A percentile compares a stretch with the other conserved stretches of the same genome.
phyloP scores from a whole-genome alignment of 30 jellyfish, hydroid and myxozoan genomes.

The Cassiopea andromeda region DNA sequence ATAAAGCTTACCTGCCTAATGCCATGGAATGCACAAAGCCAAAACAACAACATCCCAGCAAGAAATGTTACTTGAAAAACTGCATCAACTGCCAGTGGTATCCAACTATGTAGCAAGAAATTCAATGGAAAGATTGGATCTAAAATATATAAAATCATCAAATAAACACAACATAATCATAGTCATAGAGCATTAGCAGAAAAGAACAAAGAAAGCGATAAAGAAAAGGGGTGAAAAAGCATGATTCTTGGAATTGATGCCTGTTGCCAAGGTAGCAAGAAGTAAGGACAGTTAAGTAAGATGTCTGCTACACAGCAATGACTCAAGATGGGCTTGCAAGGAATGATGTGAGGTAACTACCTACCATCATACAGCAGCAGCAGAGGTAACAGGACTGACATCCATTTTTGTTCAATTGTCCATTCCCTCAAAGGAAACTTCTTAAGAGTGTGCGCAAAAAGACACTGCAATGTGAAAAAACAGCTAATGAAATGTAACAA shows the following conservation, averaged over 20 bases:
- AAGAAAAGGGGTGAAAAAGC: too few species aligned
- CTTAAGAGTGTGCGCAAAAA: slow-evolving; percentile 92
- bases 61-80: slow-evolving; percentile 87
- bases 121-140: slow-evolving; percentile 96
- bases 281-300: too few species aligned
- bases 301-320: too few species aligned
- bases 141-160: not conserved
- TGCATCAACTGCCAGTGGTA: slow-evolving; percentile 91
- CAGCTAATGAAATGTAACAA: not conserved
- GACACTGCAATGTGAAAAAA: slow-evolving; percentile 65
- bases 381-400: slow-evolving; percentile 91
- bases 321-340: not conserved
- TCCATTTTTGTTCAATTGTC: slow-evolving; percentile 99
- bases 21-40: slow-evolving; percentile 99
- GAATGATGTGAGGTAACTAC: not conserved
- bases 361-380: slow-evolving; percentile 89
- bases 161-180: too few species aligned
- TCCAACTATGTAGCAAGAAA: slow-evolving; percentile 93
- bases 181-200: too few species aligned
- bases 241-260: too few species aligned
- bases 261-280: too few species aligned
- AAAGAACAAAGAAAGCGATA: too few species aligned
- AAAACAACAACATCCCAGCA: slow-evolving; percentile 91
- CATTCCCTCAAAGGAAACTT: slow-evolving; percentile 94
- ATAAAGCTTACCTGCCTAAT: slow-evolving; percentile 82